A percentile compares a stretch with the other conserved stretches of the same genome.
These are phyloP conservation scores for Ischnus inquisitorius DNA, from an alignment of 2,888 invertebrate genomes.

Conservation along the genomic window DNA sequence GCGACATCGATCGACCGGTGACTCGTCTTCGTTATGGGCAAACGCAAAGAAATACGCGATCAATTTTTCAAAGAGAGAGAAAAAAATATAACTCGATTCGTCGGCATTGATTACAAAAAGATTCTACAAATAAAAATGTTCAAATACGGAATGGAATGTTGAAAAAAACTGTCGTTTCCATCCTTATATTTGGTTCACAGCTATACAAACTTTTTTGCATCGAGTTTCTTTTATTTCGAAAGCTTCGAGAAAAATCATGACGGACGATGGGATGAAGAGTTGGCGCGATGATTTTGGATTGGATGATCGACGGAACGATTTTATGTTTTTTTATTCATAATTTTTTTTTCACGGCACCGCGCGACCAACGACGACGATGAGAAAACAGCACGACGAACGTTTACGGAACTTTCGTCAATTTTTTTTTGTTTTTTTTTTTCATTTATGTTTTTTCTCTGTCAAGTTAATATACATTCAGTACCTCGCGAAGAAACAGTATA, in stretches of 20 bases:
- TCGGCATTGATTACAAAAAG: neutral
- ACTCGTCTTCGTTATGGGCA: conserved; percentile 46
- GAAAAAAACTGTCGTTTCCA: neutral
- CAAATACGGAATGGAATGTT: conserved; percentile 14
- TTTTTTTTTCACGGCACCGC: conserved; percentile 9
- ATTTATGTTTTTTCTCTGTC: conserved; percentile 32
- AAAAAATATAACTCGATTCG: neutral
- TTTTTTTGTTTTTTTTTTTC: conserved; percentile 32
- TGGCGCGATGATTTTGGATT: conserved; percentile 5
- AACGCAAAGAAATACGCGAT: conserved; percentile 20
- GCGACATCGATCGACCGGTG: conserved; percentile 34
- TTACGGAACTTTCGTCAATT: conserved; percentile 59
- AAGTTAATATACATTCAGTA: conserved; percentile 73
- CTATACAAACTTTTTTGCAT: neutral
- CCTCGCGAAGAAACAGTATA: conserved; percentile 75
- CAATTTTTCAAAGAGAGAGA: conserved; percentile 15
- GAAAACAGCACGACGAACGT: conserved; percentile 50
- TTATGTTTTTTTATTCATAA: neutral
- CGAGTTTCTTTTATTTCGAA: neutral
- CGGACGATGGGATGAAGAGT: conserved; percentile 7
- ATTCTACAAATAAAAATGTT: conserved; percentile 4
- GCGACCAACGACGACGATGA: conserved; percentile 37
- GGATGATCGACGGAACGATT: conserved; percentile 9
- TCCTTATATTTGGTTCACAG: neutral
- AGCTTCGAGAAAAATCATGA: conserved; percentile 1